Evolutionary conservation across 2,888 invertebrate species (phyloP), one percentile per base, ranked within the genome.

Genomic region (Adela reaumurella): DNA sequence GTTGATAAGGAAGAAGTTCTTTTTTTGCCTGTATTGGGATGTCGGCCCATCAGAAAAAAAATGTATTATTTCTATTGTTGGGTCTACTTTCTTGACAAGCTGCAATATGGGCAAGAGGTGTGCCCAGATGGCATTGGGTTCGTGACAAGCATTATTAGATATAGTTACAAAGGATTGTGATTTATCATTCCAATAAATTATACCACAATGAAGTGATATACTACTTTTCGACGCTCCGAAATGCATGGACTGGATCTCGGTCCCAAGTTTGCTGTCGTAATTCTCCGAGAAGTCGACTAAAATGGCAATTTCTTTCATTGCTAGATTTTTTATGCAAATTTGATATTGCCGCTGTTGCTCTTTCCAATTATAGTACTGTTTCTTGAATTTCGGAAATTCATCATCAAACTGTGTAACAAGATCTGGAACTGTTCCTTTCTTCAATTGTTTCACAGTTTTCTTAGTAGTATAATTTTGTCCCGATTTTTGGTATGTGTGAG

Each of bases 41-140:
- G 52, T 53, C 14, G 55, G 56, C n/a, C 56, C 56, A 46, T 58
- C 56, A 17, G 55, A 52, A 53, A 47, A 55, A 16, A 51, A 51
- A 42, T 53, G 55, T 10, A 52, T 29, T 19, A 17, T 48, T 17
- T 43, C 17, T 5, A 43, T 4, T 43, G 16, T 17, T 8, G 43
- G 43, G 16, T 16, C 17, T 43, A 6, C 4, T 17, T 45, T 17
- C 18, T 45, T 48, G 10, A 48, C 20, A 6, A n/a, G 11, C 10
- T 48, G 16, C 19, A 48, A 17, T 8, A 48, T 17, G 5, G 48
- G 45, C 3, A 16, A 3, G 4, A 48, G 17, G 17, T 48, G 48
- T n/a, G 45, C 45, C 48, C 48, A 48, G 10, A 48, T 48, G 2
- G 48, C 48, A n/a, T 51, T 17, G 11, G 45, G 48, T 16, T 48